These are phyloP conservation scores for Centropyge bicolor DNA, from an alignment of 2,797 vertebrate genomes.

Conservation along the genomic window DNA sequence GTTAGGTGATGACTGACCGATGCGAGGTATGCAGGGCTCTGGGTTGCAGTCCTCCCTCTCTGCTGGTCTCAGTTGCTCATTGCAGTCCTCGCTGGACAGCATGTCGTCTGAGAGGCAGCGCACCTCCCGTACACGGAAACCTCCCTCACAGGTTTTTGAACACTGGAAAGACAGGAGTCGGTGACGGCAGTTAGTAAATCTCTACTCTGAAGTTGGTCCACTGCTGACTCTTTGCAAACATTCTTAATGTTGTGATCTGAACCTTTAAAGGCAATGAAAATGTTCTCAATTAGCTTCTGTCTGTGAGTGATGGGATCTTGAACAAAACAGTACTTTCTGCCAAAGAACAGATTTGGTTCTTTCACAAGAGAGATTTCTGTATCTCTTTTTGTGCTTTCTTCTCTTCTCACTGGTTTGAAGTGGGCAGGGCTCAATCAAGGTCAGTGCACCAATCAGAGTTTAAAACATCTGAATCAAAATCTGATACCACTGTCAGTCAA, in stretches of 20 bases:
- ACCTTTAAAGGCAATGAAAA: not conserved
- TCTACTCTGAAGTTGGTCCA: not conserved
- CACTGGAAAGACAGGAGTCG: slow-evolving; percentile 84
- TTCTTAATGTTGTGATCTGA: not conserved
- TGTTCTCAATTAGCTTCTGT: not conserved
- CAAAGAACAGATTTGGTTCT: not conserved
- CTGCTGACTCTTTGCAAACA: slow-evolving; percentile 14
- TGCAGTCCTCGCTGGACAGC: slow-evolving; percentile 87
- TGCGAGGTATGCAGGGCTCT: slow-evolving; percentile 90
- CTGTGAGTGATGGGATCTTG: not conserved
- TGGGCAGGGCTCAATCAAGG: not conserved
- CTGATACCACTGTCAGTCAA: not conserved
- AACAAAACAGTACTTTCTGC: not conserved
- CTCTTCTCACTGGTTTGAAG: not conserved
- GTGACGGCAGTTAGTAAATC: slow-evolving; percentile 4
- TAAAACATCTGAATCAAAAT: not conserved
- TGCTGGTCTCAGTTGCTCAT: slow-evolving; percentile 85
- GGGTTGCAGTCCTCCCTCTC: slow-evolving; percentile 90
- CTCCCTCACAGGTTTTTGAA: slow-evolving; percentile 94
- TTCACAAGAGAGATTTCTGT: not conserved
- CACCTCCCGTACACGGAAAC: slow-evolving; percentile 94
- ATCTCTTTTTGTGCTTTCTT: not conserved
- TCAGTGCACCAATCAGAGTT: not conserved
- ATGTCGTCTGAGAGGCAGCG: slow-evolving; percentile 92
- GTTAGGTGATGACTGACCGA: slow-evolving; percentile 84